Percentiles rank a stretch among this genome's conserved stretches.
Conservation (phyloP, 2,888 invertebrate species). For the Mesorhabditis sp. region DNA sequence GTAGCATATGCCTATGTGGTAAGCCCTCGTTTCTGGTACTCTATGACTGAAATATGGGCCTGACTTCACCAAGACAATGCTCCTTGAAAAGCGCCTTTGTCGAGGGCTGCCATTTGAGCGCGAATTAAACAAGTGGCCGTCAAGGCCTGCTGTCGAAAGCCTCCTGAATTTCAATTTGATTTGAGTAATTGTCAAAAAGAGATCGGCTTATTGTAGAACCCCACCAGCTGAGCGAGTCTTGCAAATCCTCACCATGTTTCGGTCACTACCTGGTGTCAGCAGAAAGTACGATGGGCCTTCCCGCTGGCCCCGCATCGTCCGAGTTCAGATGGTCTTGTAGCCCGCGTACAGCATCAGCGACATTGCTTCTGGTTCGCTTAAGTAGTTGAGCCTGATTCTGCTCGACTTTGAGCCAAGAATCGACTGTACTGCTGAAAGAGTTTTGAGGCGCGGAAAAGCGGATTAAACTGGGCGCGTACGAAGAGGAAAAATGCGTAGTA, state of each 20-base stretch:
- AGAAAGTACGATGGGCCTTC: constrained; percentile 45
- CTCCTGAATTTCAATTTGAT: constrained; percentile 51
- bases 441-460: neutral
- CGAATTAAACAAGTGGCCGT: constrained; percentile 50
- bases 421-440: constrained; percentile 15
- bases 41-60: constrained; percentile 41
- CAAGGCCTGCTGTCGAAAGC: constrained; percentile 32
- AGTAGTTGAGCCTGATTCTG: constrained; percentile 12
- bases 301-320: constrained; percentile 13
- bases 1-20: constrained; percentile 48
- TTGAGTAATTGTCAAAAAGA: constrained; percentile 56
- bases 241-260: constrained; percentile 48
- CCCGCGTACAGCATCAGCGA: constrained; percentile 42
- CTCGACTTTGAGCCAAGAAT: constrained; percentile 12
- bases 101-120: constrained; percentile 31
- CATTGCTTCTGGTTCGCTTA: constrained; percentile 18
- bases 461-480: neutral
- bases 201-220: constrained; percentile 43
- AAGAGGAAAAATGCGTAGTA: neutral
- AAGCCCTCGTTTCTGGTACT: constrained; percentile 56
- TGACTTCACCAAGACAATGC: constrained; percentile 33
- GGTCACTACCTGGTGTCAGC: constrained; percentile 53
- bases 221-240: constrained; percentile 48
- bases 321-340: constrained; percentile 30
- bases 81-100: constrained; percentile 32